Percentiles rank a stretch among this genome's conserved stretches.
Evolutionary conservation across 2,797 vertebrate genomes (phyloP).

Genomic region (Syncerus caffer): DNA sequence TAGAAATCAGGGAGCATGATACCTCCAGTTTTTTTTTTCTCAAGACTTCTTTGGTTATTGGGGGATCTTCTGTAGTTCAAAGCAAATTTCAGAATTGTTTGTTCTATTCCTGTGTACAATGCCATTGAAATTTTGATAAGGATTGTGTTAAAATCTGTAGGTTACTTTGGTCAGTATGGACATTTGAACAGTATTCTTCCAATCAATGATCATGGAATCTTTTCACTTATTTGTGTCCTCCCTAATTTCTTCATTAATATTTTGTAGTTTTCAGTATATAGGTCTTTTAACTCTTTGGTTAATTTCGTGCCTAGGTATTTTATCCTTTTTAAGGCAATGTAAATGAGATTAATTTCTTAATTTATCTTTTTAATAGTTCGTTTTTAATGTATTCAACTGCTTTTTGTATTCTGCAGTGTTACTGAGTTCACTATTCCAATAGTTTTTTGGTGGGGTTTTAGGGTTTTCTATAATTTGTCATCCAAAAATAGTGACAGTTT

Average conservation of each 20-base stretch:
- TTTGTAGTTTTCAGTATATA: not conserved
- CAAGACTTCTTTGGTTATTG: not conserved
- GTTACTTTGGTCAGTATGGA: not conserved
- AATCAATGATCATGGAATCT: not conserved
- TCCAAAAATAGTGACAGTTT: not conserved
- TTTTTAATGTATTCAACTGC: not conserved
- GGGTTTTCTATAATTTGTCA: not conserved
- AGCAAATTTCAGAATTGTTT: not conserved
- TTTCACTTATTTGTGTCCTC: not conserved
- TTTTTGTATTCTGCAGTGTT: not conserved
- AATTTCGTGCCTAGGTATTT: not conserved
- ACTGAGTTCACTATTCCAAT: not conserved
- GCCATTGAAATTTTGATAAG: not conserved
- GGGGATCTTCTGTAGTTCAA: not conserved
- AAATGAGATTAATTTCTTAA: not conserved
- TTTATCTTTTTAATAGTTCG: not conserved
- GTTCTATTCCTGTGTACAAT: not conserved
- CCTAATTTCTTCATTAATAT: not conserved
- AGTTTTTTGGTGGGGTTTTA: not conserved
- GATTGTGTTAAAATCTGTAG: not conserved
- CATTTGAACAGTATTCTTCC: not conserved
- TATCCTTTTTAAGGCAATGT: not conserved
- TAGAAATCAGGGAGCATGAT: not conserved
- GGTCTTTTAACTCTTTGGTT: not conserved
- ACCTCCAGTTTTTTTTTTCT: not conserved